Percentiles rank a stretch among this genome's conserved stretches.
Evolutionary conservation across 1,140 invertebrate genomes (phyloP).

Genomic region (Trachymyrmex cornetzi): DNA sequence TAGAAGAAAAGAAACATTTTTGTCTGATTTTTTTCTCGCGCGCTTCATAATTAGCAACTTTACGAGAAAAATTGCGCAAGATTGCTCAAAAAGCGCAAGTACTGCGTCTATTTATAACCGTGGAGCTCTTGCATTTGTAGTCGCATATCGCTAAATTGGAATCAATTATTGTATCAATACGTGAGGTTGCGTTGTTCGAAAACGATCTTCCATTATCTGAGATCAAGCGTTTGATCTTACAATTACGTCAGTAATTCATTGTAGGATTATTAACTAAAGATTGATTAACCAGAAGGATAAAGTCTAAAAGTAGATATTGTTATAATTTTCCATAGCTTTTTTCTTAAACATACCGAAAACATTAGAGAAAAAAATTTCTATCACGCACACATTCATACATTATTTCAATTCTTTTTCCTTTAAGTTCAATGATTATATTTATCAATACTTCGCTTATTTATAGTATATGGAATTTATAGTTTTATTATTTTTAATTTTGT

Average conservation of each 20-base stretch:
- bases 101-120: not conserved
- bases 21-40: not conserved
- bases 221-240: conserved; percentile 51
- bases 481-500: not conserved
- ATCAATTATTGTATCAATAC: conserved; percentile 26
- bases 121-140: not conserved
- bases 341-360: not conserved
- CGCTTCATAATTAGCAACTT: conserved; percentile 13
- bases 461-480: not conserved
- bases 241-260: conserved; percentile 29
- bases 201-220: conserved; percentile 57
- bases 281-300: not conserved
- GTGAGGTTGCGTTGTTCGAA: conserved; percentile 6
- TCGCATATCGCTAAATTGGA: conserved; percentile 31
- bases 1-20: not conserved
- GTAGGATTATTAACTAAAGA: conserved; percentile 17
- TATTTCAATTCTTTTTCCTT: not conserved
- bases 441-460: not conserved
- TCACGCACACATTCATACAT: too few relatives aligned
- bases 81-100: not conserved
- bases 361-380: not conserved
- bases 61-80: conserved; percentile 23
- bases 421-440: not conserved
- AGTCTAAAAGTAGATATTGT: not conserved
- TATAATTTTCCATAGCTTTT: conserved; percentile 2